Base-by-base conservation (phyloP, 2,113 vertebrate genomes). In the Paratilapia polleni region DNA sequence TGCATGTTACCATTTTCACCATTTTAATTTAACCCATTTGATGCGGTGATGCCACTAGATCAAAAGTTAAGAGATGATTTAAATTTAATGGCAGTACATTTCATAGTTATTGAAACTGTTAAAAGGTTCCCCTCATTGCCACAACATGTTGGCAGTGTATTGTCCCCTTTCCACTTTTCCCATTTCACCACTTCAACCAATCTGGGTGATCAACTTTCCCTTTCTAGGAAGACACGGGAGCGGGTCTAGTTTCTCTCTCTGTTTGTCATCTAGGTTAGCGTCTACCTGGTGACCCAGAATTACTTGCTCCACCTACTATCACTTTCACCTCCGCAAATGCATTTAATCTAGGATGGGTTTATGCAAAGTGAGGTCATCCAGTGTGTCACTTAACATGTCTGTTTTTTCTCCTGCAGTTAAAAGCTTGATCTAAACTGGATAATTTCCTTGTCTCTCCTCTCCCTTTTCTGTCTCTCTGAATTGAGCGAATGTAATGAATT, bases 131-230 rank as follows among this genome's bases (percentile, higher is more conserved):
- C 66, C 66, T 49, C 66, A 28, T 41, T 60, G 60, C 31, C 22
- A 31, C 26, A 81, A 60, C 79, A 24, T 52, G 38, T 78, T 34
- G 5, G 4, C 47, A 26, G 11, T 20, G 31, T 54, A 14, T 81
- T 5, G 7, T 59, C 36, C 14, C 22, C 26, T 59, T 82, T 61
- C 22, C 38, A 20, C 62, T 77, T 87, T 89, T 63, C 43, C 20
- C 60, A 28, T 82, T 89, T 91, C 56, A 81, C 28, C 22, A 49
- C 74, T 88, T 91, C 57, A 81, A 43, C 76, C 59, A 60, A 61
- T 49, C 77, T 43, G 17, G 12, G 59, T 7, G 81, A 92, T 93
- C 84, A 85, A 64, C 88, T 93, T 90, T 91, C 85, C 66, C 20
- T 88, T 76, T 89, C 24, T 52, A 31, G 22, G 17, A 43, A 54